A percentile compares a stretch with the other conserved stretches of the same genome.
Conservation (phyloP, 30 jellyfish, hydroid and myxozoan genomes). For the Hydra vulgaris region DNA sequence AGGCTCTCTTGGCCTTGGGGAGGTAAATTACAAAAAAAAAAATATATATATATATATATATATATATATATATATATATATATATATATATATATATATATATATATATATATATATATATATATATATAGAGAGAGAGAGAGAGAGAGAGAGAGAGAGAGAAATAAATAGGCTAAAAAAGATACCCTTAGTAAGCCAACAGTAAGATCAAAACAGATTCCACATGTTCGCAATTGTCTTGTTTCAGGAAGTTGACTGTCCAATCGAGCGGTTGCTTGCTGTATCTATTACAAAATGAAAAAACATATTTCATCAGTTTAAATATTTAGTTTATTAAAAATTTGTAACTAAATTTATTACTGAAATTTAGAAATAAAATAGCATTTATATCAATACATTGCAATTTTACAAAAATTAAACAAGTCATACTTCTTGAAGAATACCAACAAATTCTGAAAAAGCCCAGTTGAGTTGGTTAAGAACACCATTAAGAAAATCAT, state of each 20-base stretch:
- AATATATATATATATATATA: too few species aligned
- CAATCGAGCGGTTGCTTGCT: slow-evolving; percentile 93
- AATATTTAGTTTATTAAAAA: too few species aligned
- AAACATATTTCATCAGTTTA: too few species aligned
- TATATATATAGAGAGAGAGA: too few species aligned
- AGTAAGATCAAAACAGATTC: slow-evolving; percentile 92
- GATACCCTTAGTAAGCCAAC: slow-evolving; percentile 90
- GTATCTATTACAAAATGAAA: slow-evolving; percentile 86
- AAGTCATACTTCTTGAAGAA: slow-evolving; percentile 73
- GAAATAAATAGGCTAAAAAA: not conserved
- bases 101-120: too few species aligned
- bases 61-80: too few species aligned
- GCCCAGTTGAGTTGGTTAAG: slow-evolving; percentile 98
- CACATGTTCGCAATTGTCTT: slow-evolving; percentile 94
- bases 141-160: too few species aligned
- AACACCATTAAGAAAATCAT: slow-evolving; percentile 93
- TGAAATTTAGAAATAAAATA: not conserved
- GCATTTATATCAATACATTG: not conserved
- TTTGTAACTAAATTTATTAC: not conserved
- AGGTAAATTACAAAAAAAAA: too few species aligned
- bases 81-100: too few species aligned
- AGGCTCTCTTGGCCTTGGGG: too few species aligned
- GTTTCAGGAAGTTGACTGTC: slow-evolving; percentile 95
- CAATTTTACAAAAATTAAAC: not conserved
- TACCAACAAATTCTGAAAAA: slow-evolving; percentile 96